Conservation (phyloP, 2,888 invertebrate genomes). For the Drosophila flavopinicola region DNA sequence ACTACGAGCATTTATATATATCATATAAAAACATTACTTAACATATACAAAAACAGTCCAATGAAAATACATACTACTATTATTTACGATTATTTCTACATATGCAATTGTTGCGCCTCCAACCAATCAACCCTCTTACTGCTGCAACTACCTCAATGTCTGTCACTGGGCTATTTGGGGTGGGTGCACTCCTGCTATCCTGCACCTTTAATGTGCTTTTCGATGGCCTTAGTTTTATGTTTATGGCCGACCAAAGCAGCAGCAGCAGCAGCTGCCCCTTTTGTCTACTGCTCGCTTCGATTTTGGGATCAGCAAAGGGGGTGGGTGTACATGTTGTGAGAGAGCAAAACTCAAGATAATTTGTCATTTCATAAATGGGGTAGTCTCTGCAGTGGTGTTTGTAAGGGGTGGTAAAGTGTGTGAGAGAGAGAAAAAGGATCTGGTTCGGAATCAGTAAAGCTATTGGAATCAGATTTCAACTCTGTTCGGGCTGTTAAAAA, state of each 20-base stretch:
- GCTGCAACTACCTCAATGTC: conserved; percentile 17
- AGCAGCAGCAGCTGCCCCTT: conserved; percentile 27
- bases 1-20: conserved; percentile 44
- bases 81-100: conserved; percentile 14
- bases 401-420: conserved; percentile 35
- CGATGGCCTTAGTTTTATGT: conserved; percentile 23
- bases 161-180: conserved; percentile 2
- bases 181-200: conserved; percentile 4
- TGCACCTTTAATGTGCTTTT: conserved; percentile 16
- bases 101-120: conserved; percentile 24
- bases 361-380: conserved; percentile 45
- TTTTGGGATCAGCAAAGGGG: conserved; percentile 52
- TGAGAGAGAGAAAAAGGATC: conserved; percentile 28
- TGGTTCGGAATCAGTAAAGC: conserved; percentile 19
- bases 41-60: conserved; percentile 34
- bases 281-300: conserved; percentile 35
- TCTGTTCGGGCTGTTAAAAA: background rate
- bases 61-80: conserved; percentile 43
- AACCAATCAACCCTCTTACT: conserved; percentile 33
- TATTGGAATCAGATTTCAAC: conserved; percentile 22
- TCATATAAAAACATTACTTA: conserved; percentile 25
- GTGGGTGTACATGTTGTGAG: conserved; percentile 24
- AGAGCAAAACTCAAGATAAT: conserved; percentile 38
- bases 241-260: conserved; percentile 31
- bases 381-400: conserved; percentile 15